Evolutionary conservation across 30 jellyfish, hydroid and myxozoan genomes (phyloP), one percentile per base, ranked within the genome.

Genomic region (Aurelia sp.): DNA sequence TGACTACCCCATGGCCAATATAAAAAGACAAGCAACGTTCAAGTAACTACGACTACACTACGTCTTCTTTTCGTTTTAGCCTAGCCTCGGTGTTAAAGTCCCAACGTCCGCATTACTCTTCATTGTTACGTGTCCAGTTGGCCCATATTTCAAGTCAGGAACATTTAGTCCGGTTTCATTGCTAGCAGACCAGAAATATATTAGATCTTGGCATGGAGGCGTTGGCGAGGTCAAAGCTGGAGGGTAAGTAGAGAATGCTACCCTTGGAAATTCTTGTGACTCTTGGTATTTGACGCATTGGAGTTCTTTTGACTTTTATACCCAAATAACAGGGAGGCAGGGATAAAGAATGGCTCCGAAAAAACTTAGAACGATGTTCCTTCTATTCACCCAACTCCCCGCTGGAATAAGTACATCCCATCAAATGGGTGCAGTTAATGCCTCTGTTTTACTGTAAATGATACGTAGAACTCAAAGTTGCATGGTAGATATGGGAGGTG

Each of bases 121-220:
- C 61, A 87, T 93, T 52, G 70, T 93, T 55, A 76, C 98, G 15
- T 88, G 98, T 17, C 98, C 98, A 3, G 98, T 93, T 64, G 97
- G 98, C 35, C 96, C 97, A 15, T 93, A 93, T 73, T 93, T 87
- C 75, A 69, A 67, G 31, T 72, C 94, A 13, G 97, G 98, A 31
- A 82, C 93, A 22, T 87, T 87, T 87, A 83, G 67, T 59, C 96
- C 97, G 5, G 90, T 93, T 9, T 93, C 98, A 6, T 74, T 93
- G 19, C 71, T 87, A 18, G 97, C 98, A 2, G 97, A 93, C 73
- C 91, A 95, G 23, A 88, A 61, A 65, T 88, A 62, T 57, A 88
- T 93, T 18, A 65, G 98, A 64, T 80, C 97, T 6, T 93, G 98
- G 98, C 98, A 97, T 15, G 98, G 98, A 3, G 98, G 98, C 21